Base-by-base conservation (phyloP, 53 echinoderm and acorn worm species). In the Echinometra lucunter region DNA sequence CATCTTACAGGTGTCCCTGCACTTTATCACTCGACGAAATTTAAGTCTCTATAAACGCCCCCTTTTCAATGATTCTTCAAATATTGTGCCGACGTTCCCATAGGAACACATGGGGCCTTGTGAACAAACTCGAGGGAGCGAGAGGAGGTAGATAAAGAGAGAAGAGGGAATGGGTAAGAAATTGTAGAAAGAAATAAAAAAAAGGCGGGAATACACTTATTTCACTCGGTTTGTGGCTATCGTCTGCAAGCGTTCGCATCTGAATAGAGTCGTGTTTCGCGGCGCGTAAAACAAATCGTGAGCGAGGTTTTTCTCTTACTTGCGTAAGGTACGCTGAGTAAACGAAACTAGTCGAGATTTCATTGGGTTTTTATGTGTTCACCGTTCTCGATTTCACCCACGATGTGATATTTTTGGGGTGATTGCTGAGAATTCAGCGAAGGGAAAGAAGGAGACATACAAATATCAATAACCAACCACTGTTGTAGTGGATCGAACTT, bases 31-130 rank as follows among this genome's bases (percentile, higher is more conserved):
- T 45, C 66, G 27, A 45, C 45, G 91, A 91, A 91, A 91, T 69
- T 69, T 91, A 66, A 91, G 91, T 91, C 91, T 91, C 91, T 91
- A 91, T 70, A 91, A 91, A 91, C 69, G 91, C 69, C 60, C 85
- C 89, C 63, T 69, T 91, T 92, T 56, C 57, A 74, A 78, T 35
- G 75, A 92, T 74, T 92, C 92, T 92, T 92, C 92, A 92, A 92
- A 92, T 78, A 92, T 92, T 92, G 30, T 92, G 56, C 92, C 92
- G 78, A 44, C 78, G 92, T 92, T 78, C 92, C 92, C 92, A 35
- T 92, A 78, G 92, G 92, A 78, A 78, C 57, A 89, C 60, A 58
- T 37, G 60, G 89, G 89, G 58, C 89, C 89, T 89, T 60, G 89
- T 89, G 89, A 89, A 89, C 57, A 89, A 89, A 89, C 60, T 37